Conservation (phyloP, 2,113 vertebrate species). For the Excalfactoria chinensis region DNA sequence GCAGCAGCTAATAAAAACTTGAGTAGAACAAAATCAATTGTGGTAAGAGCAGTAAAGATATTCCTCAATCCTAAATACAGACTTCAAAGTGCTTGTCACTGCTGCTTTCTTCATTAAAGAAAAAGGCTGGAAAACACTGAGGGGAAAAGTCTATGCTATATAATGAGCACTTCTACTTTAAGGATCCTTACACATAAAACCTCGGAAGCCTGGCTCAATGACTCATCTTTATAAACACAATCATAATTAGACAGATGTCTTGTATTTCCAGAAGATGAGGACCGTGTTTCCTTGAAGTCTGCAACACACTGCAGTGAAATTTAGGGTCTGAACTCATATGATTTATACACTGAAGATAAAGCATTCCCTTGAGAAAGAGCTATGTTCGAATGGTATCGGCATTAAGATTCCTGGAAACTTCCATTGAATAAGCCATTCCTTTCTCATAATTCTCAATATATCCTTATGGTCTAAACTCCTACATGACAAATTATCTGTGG, state of each 20-base stretch:
- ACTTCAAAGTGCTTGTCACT: background rate
- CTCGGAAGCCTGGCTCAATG: background rate
- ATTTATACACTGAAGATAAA: background rate
- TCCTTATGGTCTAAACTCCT: background rate
- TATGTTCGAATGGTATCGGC: background rate
- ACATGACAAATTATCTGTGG: background rate
- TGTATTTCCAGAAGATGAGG: background rate
- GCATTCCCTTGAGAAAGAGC: background rate
- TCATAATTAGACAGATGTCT: background rate
- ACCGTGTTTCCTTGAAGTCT: background rate
- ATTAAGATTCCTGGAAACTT: background rate
- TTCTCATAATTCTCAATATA: background rate
- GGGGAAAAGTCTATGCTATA: background rate
- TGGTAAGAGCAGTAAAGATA: background rate
- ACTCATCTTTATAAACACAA: conserved; percentile 8
- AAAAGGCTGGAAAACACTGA: background rate
- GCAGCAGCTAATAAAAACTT: background rate
- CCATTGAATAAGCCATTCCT: background rate
- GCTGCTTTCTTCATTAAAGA: background rate
- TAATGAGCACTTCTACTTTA: background rate
- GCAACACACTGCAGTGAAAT: background rate
- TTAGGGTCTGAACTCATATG: background rate
- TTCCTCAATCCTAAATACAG: background rate
- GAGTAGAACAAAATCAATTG: background rate
- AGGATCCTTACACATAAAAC: background rate